phyloP scores from a whole-genome alignment of 2,888 invertebrate species.

The Nezara viridula region DNA sequence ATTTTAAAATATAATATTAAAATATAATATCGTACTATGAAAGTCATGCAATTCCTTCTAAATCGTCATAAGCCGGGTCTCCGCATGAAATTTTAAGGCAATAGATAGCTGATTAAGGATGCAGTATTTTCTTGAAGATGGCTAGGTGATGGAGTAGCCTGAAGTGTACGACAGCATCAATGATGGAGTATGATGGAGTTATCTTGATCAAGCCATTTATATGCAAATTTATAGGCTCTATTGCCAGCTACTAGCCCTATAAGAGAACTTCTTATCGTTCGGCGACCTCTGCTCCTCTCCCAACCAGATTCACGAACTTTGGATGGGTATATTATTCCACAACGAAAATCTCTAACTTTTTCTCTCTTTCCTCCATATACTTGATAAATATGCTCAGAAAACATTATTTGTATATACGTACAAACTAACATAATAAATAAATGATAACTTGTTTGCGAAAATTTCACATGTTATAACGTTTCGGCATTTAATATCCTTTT shows the following conservation, averaged over 20 bases:
- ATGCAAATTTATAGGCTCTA: conserved; percentile 24
- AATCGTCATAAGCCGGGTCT: neutral
- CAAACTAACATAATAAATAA: too few species aligned
- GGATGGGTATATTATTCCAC: too few species aligned
- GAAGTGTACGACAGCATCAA: neutral
- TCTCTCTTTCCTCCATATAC: too few species aligned
- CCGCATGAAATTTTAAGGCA: neutral
- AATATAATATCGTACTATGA: too few species aligned
- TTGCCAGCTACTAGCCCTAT: neutral
- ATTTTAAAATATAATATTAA: too few species aligned
- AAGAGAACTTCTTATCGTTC: neutral
- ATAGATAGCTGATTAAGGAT: neutral
- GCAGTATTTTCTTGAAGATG: neutral
- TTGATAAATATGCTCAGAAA: too few species aligned
- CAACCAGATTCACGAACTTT: neutral
- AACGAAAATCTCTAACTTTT: too few species aligned
- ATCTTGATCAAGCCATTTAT: conserved; percentile 31
- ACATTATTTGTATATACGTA: too few species aligned
- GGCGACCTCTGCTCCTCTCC: neutral
- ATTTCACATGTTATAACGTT: too few species aligned
- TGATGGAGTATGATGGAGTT: conserved; percentile 40
- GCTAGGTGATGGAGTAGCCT: neutral
- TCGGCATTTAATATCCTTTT: too few species aligned
- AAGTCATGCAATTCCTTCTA: too few species aligned
- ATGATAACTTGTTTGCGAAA: too few species aligned